Evolutionary conservation across 2,113 vertebrate genomes (phyloP), one percentile per base, ranked within the genome.

Genomic region (Stigmatopora nigra): DNA sequence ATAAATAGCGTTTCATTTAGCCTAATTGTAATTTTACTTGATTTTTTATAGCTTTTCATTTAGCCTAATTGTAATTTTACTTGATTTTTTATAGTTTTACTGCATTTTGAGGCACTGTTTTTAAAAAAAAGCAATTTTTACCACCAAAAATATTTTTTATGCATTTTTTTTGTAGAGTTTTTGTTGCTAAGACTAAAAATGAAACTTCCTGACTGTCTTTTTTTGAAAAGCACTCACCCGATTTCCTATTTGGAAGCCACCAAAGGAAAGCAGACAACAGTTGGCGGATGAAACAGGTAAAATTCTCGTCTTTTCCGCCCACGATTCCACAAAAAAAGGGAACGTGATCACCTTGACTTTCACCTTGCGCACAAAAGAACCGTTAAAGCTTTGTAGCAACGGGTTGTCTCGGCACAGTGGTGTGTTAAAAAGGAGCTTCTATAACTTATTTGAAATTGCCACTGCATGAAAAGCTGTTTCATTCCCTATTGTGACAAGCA

Each of bases 241-340:
- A 90, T 68, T 79, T 86, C 61, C 57, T 82, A 62, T 79, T 83
- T 22, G 80, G 72, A 53, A 84, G 77, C 60, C 86, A 87, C 66
- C 83, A 82, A 63, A 79, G 72, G 63, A 80, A 78, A 58, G 59
- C 65, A 59, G 82, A 85, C 56, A 22, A 69, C 53, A 70, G 76
- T 61, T 90, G 83, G 84, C 76, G 84, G 71, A 73, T 86, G 73
- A 88, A 79, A 75, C 88, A 89, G 88, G 89, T 91, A 65, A 77
- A 67, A 15, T 17, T 56, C 53, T 61, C 61, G 13, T 73, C 55
- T 68, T 69, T 58, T 65, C 38, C 52, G 49, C n/a, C 69, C 17
- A 63, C 63, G 70, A 38, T 57, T 41, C 1, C 10, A 65, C 58
- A 31, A 13, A 61, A 61, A 69, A 55, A 63, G 61, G 56, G 25